phyloP scores from a whole-genome alignment of 2,888 invertebrate species.

The Brenthis daphne region DNA sequence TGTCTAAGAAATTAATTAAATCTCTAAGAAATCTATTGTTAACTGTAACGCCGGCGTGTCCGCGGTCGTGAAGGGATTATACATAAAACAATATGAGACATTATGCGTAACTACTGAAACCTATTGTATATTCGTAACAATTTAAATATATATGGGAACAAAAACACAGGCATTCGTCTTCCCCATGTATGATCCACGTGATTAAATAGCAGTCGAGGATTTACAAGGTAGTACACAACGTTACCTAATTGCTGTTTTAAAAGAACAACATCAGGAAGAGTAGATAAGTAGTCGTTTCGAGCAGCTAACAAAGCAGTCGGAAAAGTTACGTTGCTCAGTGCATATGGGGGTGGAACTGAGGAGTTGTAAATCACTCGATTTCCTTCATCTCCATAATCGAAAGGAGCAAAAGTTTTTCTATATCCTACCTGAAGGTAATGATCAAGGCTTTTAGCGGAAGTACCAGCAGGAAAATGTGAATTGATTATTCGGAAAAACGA shows the following conservation, averaged over 20 bases:
- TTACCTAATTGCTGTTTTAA: slow-evolving; percentile 48
- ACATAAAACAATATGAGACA: too few relatives aligned
- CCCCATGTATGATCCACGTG: slow-evolving; percentile 46
- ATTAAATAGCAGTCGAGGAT: slow-evolving; percentile 33
- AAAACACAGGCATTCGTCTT: slow-evolving; percentile 35
- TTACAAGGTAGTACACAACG: slow-evolving; percentile 40
- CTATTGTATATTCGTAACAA: slow-evolving; percentile 18
- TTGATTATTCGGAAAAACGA: slow-evolving; percentile 38
- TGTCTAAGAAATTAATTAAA: too few relatives aligned
- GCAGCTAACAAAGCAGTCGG: slow-evolving; percentile 48
- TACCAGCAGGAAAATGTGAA: slow-evolving; percentile 50
- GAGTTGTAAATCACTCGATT: slow-evolving; percentile 50
- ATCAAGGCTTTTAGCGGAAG: slow-evolving; percentile 49
- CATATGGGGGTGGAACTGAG: slow-evolving; percentile 49
- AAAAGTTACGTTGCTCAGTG: slow-evolving; percentile 51
- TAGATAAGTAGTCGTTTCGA: slow-evolving; percentile 50
- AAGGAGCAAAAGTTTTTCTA: slow-evolving; percentile 46
- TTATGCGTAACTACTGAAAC: background rate
- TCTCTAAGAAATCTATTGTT: too few relatives aligned
- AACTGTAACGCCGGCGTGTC: too few relatives aligned
- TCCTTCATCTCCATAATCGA: slow-evolving; percentile 47
- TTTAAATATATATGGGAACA: slow-evolving; percentile 40
- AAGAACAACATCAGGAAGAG: slow-evolving; percentile 46
- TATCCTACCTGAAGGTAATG: slow-evolving; percentile 50
- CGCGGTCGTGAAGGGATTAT: too few relatives aligned